Percentiles rank a stretch among this genome's conserved stretches.
phyloP scores from a whole-genome alignment of 2,888 invertebrate genomes.

The Ectemnius cavifrons region DNA sequence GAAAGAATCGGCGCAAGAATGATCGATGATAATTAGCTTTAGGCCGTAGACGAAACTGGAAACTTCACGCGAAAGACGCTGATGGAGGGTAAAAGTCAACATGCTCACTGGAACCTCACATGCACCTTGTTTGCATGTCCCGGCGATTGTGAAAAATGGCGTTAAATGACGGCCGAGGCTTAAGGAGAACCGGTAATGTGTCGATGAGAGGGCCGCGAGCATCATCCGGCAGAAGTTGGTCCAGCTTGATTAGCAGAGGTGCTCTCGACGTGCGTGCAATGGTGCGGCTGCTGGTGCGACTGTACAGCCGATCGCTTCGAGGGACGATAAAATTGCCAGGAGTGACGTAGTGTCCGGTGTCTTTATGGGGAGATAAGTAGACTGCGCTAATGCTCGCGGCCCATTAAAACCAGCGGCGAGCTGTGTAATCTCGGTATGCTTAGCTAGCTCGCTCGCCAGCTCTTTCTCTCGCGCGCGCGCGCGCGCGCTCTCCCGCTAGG shows the following conservation, averaged over 20 bases:
- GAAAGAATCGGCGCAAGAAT: conserved; percentile 34
- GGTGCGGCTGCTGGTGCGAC: conserved; percentile 10
- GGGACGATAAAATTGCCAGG: conserved; percentile 44
- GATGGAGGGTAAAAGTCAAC: no score
- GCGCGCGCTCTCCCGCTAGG: not conserved
- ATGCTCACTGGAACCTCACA: no score
- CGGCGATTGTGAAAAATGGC: no score
- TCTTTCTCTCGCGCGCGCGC: no score
- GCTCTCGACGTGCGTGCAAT: not conserved
- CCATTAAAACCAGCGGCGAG: conserved; percentile 51
- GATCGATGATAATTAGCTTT: conserved; percentile 55
- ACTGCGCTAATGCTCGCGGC: conserved; percentile 51
- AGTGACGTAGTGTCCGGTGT: conserved; percentile 46
- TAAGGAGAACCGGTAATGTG: no score
- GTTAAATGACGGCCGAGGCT: no score
- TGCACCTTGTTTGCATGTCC: no score
- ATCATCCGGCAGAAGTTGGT: not conserved
- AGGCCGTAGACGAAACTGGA: no score
- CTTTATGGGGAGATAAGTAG: conserved; percentile 57
- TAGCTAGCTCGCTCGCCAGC: conserved; percentile 2
- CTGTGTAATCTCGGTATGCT: conserved; percentile 46
- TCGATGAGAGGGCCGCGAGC: not conserved
- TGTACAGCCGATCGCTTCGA: conserved; percentile 11
- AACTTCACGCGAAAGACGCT: no score
- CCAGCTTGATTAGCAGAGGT: no score